Evolutionary conservation across 2,797 vertebrate genomes (phyloP).

Genomic region (Leptatherina wallacei): DNA sequence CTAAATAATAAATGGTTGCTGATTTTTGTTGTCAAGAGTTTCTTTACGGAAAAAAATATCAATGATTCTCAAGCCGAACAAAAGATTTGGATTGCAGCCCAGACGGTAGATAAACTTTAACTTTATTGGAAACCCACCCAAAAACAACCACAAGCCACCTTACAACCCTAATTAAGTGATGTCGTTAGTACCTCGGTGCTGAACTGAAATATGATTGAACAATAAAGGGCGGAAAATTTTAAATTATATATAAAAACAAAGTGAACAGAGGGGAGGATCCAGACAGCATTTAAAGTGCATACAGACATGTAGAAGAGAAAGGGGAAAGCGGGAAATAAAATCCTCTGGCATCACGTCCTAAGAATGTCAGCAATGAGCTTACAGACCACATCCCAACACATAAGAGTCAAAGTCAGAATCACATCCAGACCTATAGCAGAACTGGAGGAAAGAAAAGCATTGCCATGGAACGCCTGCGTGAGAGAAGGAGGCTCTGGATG

Average conservation of each 20-base stretch:
- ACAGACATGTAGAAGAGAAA: slow-evolving; percentile 66
- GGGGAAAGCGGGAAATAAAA: slow-evolving; percentile 61
- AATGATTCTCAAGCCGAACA: slow-evolving; percentile 42
- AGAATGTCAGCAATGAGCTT: slow-evolving; percentile 83
- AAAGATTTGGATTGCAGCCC: slow-evolving; percentile 56
- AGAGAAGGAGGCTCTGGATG: slow-evolving; percentile 65
- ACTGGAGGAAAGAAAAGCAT: slow-evolving; percentile 65
- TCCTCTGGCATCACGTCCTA: slow-evolving; percentile 76
- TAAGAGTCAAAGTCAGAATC: slow-evolving; percentile 74
- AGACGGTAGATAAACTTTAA: slow-evolving; percentile 60
- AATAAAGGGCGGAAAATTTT: no score
- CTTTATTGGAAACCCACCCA: slow-evolving; percentile 31
- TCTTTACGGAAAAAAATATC: slow-evolving; percentile 44
- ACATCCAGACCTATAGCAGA: slow-evolving; percentile 79
- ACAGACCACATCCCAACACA: slow-evolving; percentile 82
- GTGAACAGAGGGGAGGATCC: slow-evolving; percentile 52
- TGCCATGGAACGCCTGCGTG: slow-evolving; percentile 63
- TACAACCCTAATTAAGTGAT: slow-evolving; percentile 61
- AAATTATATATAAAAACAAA: slow-evolving; percentile 26
- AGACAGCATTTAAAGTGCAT: slow-evolving; percentile 62
- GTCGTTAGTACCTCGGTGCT: slow-evolving; percentile 40
- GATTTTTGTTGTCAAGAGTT: slow-evolving; percentile 54
- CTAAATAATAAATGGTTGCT: slow-evolving; percentile 54
- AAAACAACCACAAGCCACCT: slow-evolving; percentile 38
- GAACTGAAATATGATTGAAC: slow-evolving; percentile 51